phyloP scores from a whole-genome alignment of 1,140 invertebrate genomes.

The Micrasema longulum region DNA sequence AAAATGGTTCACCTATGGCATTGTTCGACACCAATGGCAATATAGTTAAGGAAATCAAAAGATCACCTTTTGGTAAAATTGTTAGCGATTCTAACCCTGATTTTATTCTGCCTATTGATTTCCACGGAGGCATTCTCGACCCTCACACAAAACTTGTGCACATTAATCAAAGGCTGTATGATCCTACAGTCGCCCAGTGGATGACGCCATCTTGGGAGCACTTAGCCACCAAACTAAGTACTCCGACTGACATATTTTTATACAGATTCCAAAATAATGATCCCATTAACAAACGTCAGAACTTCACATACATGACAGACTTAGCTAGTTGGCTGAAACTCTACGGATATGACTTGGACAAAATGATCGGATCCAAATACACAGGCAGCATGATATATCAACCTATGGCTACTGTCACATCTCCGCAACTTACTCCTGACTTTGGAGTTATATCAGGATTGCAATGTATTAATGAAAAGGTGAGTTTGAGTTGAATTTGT shows the following conservation, averaged over 20 bases:
- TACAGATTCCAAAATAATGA: slow-evolving; percentile 94
- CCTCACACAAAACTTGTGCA: slow-evolving; percentile 87
- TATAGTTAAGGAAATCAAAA: slow-evolving; percentile 89
- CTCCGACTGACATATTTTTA: slow-evolving; percentile 90
- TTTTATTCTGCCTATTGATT: slow-evolving; percentile 92
- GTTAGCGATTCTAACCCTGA: slow-evolving; percentile 91
- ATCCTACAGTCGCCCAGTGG: slow-evolving; percentile 93
- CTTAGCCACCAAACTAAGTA: slow-evolving; percentile 81
- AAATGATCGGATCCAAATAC: slow-evolving; percentile 87
- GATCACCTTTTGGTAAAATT: slow-evolving; percentile 91
- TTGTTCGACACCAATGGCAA: slow-evolving; percentile 92
- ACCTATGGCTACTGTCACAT: slow-evolving; percentile 81
- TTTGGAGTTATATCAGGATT: slow-evolving; percentile 90
- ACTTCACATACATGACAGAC: slow-evolving; percentile 86
- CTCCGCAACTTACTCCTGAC: slow-evolving; percentile 81
- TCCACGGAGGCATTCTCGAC: slow-evolving; percentile 91
- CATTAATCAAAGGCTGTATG: slow-evolving; percentile 87
- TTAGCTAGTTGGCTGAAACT: slow-evolving; percentile 86
- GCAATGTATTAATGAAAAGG: slow-evolving; percentile 87
- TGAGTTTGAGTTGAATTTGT: slow-evolving; percentile 56
- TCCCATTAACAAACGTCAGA: slow-evolving; percentile 85
- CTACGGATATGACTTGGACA: slow-evolving; percentile 88
- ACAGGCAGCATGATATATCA: slow-evolving; percentile 81
- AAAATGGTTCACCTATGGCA: slow-evolving; percentile 90
- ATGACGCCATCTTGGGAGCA: slow-evolving; percentile 93